Conservation (phyloP, 2,888 invertebrate species). For the Habrosyne pyritoides region DNA sequence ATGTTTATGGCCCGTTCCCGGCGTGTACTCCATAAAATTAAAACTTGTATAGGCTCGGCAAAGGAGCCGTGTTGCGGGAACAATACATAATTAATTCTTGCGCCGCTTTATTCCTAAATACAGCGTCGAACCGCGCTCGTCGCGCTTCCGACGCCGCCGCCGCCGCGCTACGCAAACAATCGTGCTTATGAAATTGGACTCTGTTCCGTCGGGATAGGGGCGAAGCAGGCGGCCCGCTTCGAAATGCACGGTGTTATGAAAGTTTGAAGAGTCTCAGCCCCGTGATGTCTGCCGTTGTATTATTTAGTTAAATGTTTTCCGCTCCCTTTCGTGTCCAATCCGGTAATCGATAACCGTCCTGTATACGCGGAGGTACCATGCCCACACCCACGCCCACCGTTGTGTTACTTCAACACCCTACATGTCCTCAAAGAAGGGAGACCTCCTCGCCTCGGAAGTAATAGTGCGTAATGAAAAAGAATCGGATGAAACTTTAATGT, state of each 20-base stretch:
- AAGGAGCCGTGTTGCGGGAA: conserved; percentile 15
- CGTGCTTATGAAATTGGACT: not conserved
- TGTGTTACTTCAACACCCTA: not conserved
- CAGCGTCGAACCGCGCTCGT: conserved; percentile 11
- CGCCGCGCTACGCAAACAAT: not conserved
- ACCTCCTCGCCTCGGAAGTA: not conserved
- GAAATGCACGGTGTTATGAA: conserved; percentile 20
- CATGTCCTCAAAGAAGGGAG: not conserved
- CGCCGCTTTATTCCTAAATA: conserved; percentile 24
- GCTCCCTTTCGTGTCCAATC: conserved; percentile 4
- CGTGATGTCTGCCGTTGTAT: conserved; percentile 3
- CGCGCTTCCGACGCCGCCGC: not conserved
- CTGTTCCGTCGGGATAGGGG: not conserved
- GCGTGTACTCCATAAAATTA: conserved; percentile 9
- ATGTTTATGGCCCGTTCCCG: not conserved
- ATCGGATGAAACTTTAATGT: not conserved
- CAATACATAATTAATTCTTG: conserved; percentile 28
- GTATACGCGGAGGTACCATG: not conserved
- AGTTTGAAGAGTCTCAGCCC: conserved; percentile 22
- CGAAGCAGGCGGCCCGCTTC: conserved; percentile 9
- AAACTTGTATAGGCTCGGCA: conserved; percentile 18
- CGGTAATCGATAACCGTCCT: not conserved
- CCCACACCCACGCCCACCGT: not conserved
- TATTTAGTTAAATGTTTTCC: conserved; percentile 1
- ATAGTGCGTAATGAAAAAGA: not conserved